These are phyloP conservation scores for Mactra quadrangularis DNA, from an alignment of 1,140 invertebrate species.

Conservation along the genomic window DNA sequence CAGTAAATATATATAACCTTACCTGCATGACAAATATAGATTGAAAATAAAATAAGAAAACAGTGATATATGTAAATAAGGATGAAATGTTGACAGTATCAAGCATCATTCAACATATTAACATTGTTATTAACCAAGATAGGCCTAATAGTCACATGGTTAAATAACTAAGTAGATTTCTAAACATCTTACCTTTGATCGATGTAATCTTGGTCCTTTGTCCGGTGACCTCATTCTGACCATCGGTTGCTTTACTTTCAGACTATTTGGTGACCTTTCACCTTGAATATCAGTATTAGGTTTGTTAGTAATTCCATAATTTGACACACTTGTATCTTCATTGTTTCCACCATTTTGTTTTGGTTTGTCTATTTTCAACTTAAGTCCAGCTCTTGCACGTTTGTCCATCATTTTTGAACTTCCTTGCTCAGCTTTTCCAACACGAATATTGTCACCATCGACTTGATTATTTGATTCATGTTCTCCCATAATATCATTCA, in stretches of 20 bases:
- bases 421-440: not conserved
- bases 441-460: not conserved
- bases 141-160: too few relatives aligned
- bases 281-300: not conserved
- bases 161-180: too few relatives aligned
- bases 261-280: not conserved
- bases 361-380: slow-evolving; percentile 2
- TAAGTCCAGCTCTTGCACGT: slow-evolving; percentile 6
- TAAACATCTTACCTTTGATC: slow-evolving; percentile 29
- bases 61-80: too few relatives aligned
- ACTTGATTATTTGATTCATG: not conserved
- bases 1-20: too few relatives aligned
- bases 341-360: not conserved
- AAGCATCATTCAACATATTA: too few relatives aligned
- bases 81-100: too few relatives aligned
- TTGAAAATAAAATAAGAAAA: too few relatives aligned
- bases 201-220: slow-evolving; percentile 15
- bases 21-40: too few relatives aligned
- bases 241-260: slow-evolving; percentile 1
- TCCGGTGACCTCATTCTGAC: slow-evolving; percentile 12
- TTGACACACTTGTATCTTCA: not conserved
- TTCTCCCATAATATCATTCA: too few relatives aligned
- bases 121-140: too few relatives aligned
- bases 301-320: not conserved
- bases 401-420: slow-evolving; percentile 9